Conservation (phyloP, 2,888 invertebrate species). For the Osmoderma eremita region DNA sequence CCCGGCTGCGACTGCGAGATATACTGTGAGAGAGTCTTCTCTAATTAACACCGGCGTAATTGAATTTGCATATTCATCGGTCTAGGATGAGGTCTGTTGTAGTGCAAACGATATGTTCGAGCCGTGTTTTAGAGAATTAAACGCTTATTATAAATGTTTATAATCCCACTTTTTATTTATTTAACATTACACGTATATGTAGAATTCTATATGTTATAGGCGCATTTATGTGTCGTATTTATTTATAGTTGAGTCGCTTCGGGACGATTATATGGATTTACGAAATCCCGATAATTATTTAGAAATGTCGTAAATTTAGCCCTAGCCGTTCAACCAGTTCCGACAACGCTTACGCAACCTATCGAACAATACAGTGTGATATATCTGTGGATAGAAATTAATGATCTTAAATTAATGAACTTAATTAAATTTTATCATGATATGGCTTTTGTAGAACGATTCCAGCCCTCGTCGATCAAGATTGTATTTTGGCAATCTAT, state of each 20-base stretch:
- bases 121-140: conserved; percentile 12
- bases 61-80: conserved; percentile 33
- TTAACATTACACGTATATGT: too few species aligned
- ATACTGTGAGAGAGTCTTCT: not conserved
- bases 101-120: conserved; percentile 14
- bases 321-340: conserved; percentile 6
- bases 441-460: too few species aligned
- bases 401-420: too few species aligned
- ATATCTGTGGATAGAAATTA: too few species aligned
- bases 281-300: conserved; percentile 13
- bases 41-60: conserved; percentile 34
- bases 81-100: conserved; percentile 11
- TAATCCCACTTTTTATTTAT: not conserved
- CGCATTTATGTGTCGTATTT: not conserved
- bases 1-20: not conserved
- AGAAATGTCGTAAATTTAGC: conserved; percentile 7
- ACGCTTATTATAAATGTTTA: conserved; percentile 24
- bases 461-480: too few species aligned
- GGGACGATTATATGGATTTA: conserved; percentile 8
- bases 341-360: too few species aligned
- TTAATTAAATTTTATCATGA: too few species aligned
- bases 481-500: too few species aligned
- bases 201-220: too few species aligned
- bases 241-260: conserved; percentile 16
- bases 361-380: too few species aligned